These are phyloP conservation scores for Erannis defoliaria DNA, from an alignment of 2,888 invertebrate species.

Conservation along the genomic window DNA sequence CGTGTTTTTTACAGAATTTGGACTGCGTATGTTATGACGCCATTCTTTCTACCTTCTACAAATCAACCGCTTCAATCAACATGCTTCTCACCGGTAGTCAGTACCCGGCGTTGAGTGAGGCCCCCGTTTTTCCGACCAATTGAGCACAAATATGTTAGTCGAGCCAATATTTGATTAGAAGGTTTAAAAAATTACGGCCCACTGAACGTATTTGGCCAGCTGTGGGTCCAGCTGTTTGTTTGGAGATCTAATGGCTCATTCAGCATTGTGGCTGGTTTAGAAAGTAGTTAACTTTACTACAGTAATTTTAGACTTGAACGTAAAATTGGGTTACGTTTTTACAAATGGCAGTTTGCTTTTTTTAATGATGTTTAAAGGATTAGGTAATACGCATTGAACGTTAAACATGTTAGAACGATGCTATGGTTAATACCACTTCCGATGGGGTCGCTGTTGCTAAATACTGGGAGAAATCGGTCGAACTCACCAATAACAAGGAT, in stretches of 20 bases:
- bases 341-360: too few relatives aligned
- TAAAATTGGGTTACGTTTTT: background rate
- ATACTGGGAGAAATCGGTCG: too few relatives aligned
- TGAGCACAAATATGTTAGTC: constrained; percentile 65
- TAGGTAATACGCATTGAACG: too few relatives aligned
- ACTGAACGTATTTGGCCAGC: constrained; percentile 68
- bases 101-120: background rate
- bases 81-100: too few relatives aligned
- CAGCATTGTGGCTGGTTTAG: constrained; percentile 16
- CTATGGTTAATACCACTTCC: too few relatives aligned
- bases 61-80: too few relatives aligned
- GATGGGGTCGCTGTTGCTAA: too few relatives aligned
- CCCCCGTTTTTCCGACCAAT: constrained; percentile 66
- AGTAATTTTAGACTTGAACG: background rate
- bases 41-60: constrained; percentile 1
- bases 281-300: constrained; percentile 18
- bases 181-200: constrained; percentile 62
- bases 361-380: too few relatives aligned
- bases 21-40: too few relatives aligned
- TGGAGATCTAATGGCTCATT: constrained; percentile 47
- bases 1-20: too few relatives aligned
- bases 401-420: too few relatives aligned
- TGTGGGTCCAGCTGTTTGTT: constrained; percentile 57
- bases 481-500: too few relatives aligned
- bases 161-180: constrained; percentile 67